These are phyloP conservation scores for Temnothorax ravouxi DNA, from an alignment of 2,888 invertebrate species.

Conservation along the genomic window DNA sequence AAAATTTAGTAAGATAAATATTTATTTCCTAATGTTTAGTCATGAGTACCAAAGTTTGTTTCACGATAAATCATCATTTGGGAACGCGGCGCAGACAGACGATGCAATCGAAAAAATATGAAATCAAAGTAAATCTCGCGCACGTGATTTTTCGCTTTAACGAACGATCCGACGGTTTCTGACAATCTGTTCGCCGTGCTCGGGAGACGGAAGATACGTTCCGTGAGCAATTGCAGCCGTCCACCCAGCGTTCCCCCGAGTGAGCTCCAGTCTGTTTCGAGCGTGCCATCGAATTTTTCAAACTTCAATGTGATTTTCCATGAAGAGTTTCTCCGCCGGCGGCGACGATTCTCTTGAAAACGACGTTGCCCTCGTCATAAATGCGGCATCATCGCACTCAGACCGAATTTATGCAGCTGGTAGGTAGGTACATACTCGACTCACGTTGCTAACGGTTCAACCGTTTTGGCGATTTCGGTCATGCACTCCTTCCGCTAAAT, in stretches of 20 bases:
- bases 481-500: constrained; percentile 60
- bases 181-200: constrained; percentile 43
- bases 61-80: constrained; percentile 30
- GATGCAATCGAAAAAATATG: constrained; percentile 40
- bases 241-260: constrained; percentile 53
- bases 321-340: constrained; percentile 43
- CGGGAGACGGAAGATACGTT: constrained; percentile 47
- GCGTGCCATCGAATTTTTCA: constrained; percentile 64
- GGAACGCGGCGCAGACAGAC: background rate
- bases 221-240: constrained; percentile 62
- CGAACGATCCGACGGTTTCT: constrained; percentile 59
- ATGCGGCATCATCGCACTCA: constrained; percentile 61
- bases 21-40: constrained; percentile 29
- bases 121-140: constrained; percentile 49
- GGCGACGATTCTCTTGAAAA: constrained; percentile 61
- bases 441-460: constrained; percentile 45
- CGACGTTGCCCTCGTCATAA: constrained; percentile 52
- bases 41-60: constrained; percentile 7
- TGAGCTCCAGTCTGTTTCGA: constrained; percentile 61
- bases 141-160: constrained; percentile 49
- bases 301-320: constrained; percentile 66
- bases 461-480: constrained; percentile 28
- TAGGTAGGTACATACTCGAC: constrained; percentile 69
- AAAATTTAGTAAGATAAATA: background rate
- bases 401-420: constrained; percentile 68